phyloP scores from a whole-genome alignment of 2,888 invertebrate genomes.

The Ommatoiulus sabulosus region DNA sequence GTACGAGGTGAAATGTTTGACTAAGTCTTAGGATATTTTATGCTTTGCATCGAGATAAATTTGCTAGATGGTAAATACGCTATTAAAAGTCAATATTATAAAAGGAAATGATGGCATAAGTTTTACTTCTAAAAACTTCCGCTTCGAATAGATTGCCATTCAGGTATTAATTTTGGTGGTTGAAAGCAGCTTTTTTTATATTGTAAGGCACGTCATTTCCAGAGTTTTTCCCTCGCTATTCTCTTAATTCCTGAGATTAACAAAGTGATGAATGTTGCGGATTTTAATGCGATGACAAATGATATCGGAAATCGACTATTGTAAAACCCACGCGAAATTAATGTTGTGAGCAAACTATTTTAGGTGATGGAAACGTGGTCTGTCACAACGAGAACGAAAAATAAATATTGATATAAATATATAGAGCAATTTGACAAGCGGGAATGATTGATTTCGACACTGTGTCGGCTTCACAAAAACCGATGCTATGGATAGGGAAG shows the following conservation, averaged over 20 bases:
- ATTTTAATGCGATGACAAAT: conserved; percentile 42
- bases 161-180: not conserved
- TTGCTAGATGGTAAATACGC: not conserved
- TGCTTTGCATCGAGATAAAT: not conserved
- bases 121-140: no score
- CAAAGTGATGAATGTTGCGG: conserved; percentile 3
- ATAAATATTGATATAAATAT: conserved; percentile 47
- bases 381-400: conserved; percentile 3
- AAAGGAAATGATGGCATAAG: not conserved
- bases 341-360: conserved; percentile 20
- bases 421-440: conserved; percentile 5
- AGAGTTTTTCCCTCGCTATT: not conserved
- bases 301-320: conserved; percentile 30
- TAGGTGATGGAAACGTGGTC: not conserved
- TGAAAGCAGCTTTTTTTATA: not conserved
- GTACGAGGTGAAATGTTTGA: not conserved
- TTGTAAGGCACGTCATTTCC: not conserved
- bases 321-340: conserved; percentile 17
- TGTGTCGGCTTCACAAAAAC: not conserved
- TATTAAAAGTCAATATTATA: not conserved
- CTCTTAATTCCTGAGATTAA: conserved; percentile 16
- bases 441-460: conserved; percentile 9
- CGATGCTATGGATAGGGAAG: not conserved
- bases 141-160: not conserved
- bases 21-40: not conserved